These are phyloP conservation scores for Rutpela maculata DNA, from an alignment of 2,888 invertebrate genomes.

Conservation along the genomic window DNA sequence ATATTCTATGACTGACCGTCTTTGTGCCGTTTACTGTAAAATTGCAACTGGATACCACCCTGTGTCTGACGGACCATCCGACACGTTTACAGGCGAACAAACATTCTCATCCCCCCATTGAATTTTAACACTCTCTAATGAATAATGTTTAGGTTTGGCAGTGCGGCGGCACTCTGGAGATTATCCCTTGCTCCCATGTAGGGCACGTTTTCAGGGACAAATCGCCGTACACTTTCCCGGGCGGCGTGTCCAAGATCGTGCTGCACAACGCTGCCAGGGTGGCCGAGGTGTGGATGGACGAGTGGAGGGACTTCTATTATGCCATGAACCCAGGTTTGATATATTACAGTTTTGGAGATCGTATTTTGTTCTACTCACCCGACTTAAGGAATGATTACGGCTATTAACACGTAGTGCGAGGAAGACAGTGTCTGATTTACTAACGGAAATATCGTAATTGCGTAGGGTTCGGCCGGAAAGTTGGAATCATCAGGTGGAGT, in stretches of 20 bases:
- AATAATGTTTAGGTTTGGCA: conserved; percentile 87
- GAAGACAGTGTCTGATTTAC: background rate
- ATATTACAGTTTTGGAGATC: conserved; percentile 30
- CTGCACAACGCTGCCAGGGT: conserved; percentile 98
- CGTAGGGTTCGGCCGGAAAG: background rate
- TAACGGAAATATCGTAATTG: background rate
- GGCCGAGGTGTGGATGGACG: conserved; percentile 99
- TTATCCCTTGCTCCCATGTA: conserved; percentile 96
- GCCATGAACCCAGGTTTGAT: conserved; percentile 97
- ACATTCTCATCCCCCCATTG: background rate
- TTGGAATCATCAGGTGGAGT: background rate
- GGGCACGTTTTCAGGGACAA: conserved; percentile 99
- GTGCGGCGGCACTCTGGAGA: conserved; percentile 96
- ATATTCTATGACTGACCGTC: background rate
- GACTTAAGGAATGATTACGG: conserved; percentile 12
- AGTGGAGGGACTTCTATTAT: conserved; percentile 99
- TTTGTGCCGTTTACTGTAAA: background rate
- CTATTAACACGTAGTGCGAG: conserved; percentile 11
- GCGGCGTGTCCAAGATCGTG: conserved; percentile 97
- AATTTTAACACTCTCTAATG: conserved; percentile 9
- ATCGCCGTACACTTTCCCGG: conserved; percentile 99
- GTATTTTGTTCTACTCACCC: conserved; percentile 5
- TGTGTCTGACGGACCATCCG: conserved; percentile 42
- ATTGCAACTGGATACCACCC: conserved; percentile 49
- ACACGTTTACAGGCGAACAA: conserved; percentile 22